A percentile compares a stretch with the other conserved stretches of the same genome.
phyloP scores from a whole-genome alignment of 2,797 vertebrate species.

The Intellagama lesueurii region DNA sequence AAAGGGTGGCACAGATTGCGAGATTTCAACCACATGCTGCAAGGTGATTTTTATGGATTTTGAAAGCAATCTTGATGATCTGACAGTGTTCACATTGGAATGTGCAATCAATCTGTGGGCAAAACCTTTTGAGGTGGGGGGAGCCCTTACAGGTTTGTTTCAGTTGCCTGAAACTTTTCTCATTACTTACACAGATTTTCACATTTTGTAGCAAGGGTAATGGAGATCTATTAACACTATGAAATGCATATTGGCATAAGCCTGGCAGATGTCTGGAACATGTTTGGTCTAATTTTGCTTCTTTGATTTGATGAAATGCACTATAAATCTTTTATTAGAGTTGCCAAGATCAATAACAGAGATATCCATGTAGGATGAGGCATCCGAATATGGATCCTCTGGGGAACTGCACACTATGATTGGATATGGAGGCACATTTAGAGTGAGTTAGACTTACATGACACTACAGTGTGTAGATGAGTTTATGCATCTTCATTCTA shows the following conservation, averaged over 20 bases:
- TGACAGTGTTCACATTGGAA: not conserved
- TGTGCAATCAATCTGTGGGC: constrained; percentile 1
- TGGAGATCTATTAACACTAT: not conserved
- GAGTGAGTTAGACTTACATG: not conserved
- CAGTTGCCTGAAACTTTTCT: constrained; percentile 15
- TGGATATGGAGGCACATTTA: not conserved
- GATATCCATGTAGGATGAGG: not conserved
- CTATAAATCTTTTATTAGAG: not conserved
- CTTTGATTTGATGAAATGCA: not conserved
- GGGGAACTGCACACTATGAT: not conserved
- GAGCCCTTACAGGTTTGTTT: not conserved
- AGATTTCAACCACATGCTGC: not conserved
- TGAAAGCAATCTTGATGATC: constrained; percentile 23
- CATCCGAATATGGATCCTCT: not conserved
- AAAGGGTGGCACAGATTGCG: not conserved
- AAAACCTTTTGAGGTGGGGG: not conserved
- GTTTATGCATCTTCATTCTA: not conserved
- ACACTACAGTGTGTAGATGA: not conserved
- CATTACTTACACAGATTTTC: not conserved
- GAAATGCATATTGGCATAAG: not conserved
- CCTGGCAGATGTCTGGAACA: not conserved
- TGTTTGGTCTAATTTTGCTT: not conserved
- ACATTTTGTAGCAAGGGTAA: not conserved
- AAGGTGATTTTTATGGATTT: constrained; percentile 15
- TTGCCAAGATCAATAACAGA: not conserved